A percentile compares a stretch with the other conserved stretches of the same genome.
phyloP scores from a whole-genome alignment of 2,888 invertebrate species.

The Drosophila leonis region DNA sequence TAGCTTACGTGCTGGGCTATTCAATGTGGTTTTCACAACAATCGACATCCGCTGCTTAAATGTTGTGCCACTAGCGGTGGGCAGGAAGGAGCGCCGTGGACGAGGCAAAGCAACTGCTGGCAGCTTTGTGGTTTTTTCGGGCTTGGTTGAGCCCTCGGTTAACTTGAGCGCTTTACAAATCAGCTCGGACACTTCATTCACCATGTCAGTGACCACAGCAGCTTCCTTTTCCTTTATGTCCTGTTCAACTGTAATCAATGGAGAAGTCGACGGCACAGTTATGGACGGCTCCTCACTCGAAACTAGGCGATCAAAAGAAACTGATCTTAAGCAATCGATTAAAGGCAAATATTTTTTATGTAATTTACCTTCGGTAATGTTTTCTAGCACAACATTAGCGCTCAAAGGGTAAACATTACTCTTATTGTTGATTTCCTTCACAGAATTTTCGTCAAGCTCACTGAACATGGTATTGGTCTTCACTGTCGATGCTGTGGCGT shows the following conservation, averaged over 20 bases:
- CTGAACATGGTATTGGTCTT: conserved; percentile 60
- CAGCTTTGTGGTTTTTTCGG: conserved; percentile 5
- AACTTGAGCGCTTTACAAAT: conserved; percentile 76
- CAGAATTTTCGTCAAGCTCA: conserved; percentile 47
- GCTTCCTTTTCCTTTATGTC: conserved; percentile 4
- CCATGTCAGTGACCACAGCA: conserved; percentile 39
- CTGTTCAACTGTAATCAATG: background rate
- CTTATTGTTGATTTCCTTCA: conserved; percentile 36
- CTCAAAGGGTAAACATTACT: conserved; percentile 61
- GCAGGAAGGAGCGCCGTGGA: conserved; percentile 59
- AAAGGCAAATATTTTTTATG: background rate
- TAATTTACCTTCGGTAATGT: conserved; percentile 64
- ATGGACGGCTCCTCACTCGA: conserved; percentile 57
- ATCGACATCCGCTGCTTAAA: conserved; percentile 83
- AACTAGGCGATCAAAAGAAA: conserved; percentile 35
- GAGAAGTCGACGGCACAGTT: conserved; percentile 4
- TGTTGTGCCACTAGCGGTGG: conserved; percentile 56
- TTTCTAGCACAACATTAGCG: conserved; percentile 63
- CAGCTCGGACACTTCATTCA: conserved; percentile 73
- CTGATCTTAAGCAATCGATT: background rate
- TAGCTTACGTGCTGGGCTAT: conserved; percentile 82
- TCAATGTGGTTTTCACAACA: conserved; percentile 82
- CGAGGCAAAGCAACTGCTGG: conserved; percentile 31
- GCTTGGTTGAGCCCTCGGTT: conserved; percentile 38
- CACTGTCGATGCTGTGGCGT: conserved; percentile 62